Evolutionary conservation across 2,113 vertebrate species (phyloP).

Genomic region (Hiodon alosoides): DNA sequence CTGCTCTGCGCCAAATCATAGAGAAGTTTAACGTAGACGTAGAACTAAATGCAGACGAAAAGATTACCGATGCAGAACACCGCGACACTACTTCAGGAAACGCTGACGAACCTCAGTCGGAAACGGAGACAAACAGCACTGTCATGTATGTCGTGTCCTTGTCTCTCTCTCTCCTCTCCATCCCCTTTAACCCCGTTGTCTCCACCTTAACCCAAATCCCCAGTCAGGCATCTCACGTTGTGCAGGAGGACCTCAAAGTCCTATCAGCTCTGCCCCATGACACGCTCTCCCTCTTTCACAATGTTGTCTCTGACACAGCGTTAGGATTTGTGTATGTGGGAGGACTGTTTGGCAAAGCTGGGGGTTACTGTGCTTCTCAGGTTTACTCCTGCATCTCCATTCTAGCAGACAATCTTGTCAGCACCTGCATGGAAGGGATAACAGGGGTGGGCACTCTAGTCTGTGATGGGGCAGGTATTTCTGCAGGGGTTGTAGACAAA

Average conservation of each 20-base stretch:
- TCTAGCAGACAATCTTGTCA: conserved; percentile 45
- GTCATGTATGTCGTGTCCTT: conserved; percentile 51
- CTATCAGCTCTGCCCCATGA: conserved; percentile 52
- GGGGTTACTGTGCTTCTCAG: conserved; percentile 32
- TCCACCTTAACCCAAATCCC: conserved; percentile 54
- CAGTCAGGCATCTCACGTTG: conserved; percentile 52
- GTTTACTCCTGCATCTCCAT: conserved; percentile 47
- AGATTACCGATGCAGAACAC: neutral
- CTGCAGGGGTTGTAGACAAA: conserved; percentile 38
- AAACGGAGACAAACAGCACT: conserved; percentile 41
- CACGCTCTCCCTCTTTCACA: conserved; percentile 45
- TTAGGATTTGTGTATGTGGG: conserved; percentile 40
- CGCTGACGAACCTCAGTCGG: conserved; percentile 24
- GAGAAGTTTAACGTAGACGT: neutral
- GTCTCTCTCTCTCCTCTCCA: conserved; percentile 45
- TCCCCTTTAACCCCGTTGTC: conserved; percentile 50
- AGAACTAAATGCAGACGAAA: neutral
- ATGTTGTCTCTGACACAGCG: conserved; percentile 49
- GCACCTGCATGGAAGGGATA: conserved; percentile 51
- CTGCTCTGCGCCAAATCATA: neutral
- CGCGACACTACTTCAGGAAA: neutral
- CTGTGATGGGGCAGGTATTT: conserved; percentile 48
- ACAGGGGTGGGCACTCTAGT: conserved; percentile 53
- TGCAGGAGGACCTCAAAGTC: conserved; percentile 58
- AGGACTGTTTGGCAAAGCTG: conserved; percentile 38